phyloP scores from a whole-genome alignment of 2,888 invertebrate species.

The Mythimna lalbum region DNA sequence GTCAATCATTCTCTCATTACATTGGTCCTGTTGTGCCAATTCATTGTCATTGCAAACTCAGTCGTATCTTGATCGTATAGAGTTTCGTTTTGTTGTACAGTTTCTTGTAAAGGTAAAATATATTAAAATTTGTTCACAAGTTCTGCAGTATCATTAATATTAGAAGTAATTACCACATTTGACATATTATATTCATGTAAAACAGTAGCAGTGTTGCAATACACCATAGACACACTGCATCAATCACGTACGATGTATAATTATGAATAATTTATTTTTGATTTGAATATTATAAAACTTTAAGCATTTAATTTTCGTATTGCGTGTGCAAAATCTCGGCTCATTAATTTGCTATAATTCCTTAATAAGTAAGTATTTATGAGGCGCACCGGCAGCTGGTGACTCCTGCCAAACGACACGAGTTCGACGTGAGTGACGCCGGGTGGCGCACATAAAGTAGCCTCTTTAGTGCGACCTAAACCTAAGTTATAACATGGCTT shows the following conservation, averaged over 20 bases:
- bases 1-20: slow-evolving; percentile 49
- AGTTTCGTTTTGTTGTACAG: slow-evolving; percentile 6
- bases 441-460: slow-evolving; percentile 17
- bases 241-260: slow-evolving; percentile 18
- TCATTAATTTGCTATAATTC: slow-evolving; percentile 23
- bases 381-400: not conserved
- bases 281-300: slow-evolving; percentile 6
- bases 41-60: not conserved
- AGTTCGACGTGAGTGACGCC: slow-evolving; percentile 6
- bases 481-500: slow-evolving; percentile 17
- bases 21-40: slow-evolving; percentile 21
- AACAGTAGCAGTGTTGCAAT: slow-evolving; percentile 40
- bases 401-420: slow-evolving; percentile 3
- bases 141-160: slow-evolving; percentile 53
- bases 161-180: slow-evolving; percentile 50
- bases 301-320: not conserved
- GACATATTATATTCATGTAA: slow-evolving; percentile 39
- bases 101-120: slow-evolving; percentile 8
- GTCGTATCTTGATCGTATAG: not conserved
- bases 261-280: slow-evolving; percentile 7
- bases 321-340: slow-evolving; percentile 2
- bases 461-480: slow-evolving; percentile 12
- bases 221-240: slow-evolving; percentile 9
- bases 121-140: slow-evolving; percentile 34
- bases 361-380: slow-evolving; percentile 24